These are phyloP conservation scores for Aphidius ervi DNA, from an alignment of 1,140 invertebrate genomes.

Conservation along the genomic window DNA sequence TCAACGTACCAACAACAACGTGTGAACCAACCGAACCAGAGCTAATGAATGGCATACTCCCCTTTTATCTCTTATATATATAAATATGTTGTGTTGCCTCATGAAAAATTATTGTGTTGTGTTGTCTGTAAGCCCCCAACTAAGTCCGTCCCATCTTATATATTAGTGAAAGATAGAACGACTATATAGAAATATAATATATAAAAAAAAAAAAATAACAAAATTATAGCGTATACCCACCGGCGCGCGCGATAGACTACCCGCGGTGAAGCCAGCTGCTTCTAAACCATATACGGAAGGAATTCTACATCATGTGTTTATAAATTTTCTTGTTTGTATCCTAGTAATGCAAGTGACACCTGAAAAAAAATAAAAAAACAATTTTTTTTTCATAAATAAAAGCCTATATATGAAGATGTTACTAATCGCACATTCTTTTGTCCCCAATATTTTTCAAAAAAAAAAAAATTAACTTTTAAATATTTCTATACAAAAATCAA, in stretches of 20 bases:
- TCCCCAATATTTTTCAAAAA: not conserved
- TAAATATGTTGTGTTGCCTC: conserved; percentile 12
- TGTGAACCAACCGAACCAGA: conserved; percentile 31
- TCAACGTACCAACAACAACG: conserved; percentile 27
- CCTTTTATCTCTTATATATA: conserved; percentile 18
- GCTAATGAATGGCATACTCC: conserved; percentile 30
- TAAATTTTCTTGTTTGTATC: not conserved
- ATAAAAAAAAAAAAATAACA: conserved; percentile 1
- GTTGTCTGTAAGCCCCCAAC: conserved; percentile 18
- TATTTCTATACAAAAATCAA: not conserved
- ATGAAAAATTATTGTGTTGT: conserved; percentile 33
- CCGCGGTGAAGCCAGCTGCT: conserved; percentile 40
- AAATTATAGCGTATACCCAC: conserved; percentile 26
- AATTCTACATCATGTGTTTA: not conserved
- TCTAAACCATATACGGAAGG: conserved; percentile 12
- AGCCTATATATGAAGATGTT: conserved; percentile 10
- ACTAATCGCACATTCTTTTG: conserved; percentile 7
- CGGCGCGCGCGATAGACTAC: conserved; percentile 28
- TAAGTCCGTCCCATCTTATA: not conserved
- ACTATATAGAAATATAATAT: conserved; percentile 9
- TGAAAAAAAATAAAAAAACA: not conserved
- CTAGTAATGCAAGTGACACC: not conserved
- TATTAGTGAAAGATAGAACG: conserved; percentile 6
- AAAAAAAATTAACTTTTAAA: too few relatives aligned
- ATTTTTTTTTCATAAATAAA: not conserved